These are phyloP conservation scores for Coleophora deauratella DNA, from an alignment of 2,888 invertebrate species.

Conservation along the genomic window DNA sequence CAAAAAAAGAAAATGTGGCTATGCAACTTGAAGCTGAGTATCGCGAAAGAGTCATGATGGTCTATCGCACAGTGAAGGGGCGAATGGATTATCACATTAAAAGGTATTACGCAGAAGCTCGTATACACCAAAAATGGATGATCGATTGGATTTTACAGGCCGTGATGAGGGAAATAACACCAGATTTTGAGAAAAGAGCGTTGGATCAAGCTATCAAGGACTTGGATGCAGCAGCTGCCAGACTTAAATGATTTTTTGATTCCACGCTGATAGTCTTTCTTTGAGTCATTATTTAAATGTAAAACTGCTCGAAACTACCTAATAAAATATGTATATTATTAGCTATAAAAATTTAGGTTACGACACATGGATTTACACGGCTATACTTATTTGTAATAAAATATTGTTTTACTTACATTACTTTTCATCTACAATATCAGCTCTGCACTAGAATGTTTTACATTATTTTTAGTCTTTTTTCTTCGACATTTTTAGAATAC, in stretches of 20 bases:
- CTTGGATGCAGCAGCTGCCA: conserved; percentile 79
- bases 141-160: conserved; percentile 90
- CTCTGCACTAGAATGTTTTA: neutral
- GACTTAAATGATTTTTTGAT: neutral
- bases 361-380: no score
- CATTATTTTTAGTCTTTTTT: neutral
- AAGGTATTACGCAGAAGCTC: conserved; percentile 81
- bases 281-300: no score
- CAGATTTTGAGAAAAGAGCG: conserved; percentile 91
- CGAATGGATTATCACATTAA: conserved; percentile 94
- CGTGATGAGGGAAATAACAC: conserved; percentile 84
- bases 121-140: conserved; percentile 94
- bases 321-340: neutral
- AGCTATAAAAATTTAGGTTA: no score
- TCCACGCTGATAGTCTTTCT: neutral
- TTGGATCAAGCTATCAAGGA: conserved; percentile 89
- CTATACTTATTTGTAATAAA: no score
- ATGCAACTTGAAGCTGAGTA: conserved; percentile 96
- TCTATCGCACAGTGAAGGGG: conserved; percentile 76
- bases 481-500: neutral
- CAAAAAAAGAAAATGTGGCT: conserved; percentile 91
- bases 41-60: conserved; percentile 73
- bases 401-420: no score
- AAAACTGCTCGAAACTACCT: neutral
- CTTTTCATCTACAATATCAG: neutral